Evolutionary conservation across 2,797 vertebrate species (phyloP).

Genomic region (Gastrophryne carolinensis): DNA sequence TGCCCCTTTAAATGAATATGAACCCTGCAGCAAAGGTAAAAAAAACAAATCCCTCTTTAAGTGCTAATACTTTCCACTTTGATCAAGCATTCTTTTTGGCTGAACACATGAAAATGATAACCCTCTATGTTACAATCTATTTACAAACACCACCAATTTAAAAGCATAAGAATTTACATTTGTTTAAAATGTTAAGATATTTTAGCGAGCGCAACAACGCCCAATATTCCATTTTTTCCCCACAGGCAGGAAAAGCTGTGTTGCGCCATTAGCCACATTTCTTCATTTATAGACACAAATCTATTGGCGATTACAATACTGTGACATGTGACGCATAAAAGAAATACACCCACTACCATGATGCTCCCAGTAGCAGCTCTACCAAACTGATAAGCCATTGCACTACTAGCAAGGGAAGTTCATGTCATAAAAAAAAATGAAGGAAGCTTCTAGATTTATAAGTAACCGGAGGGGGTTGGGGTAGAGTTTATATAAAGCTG

Average conservation of each 20-base stretch:
- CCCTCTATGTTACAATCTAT: background rate
- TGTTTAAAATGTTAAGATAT: background rate
- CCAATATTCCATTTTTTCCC: constrained; percentile 55
- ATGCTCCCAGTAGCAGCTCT: background rate
- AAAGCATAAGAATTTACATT: background rate
- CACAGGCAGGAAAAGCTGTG: constrained; percentile 38
- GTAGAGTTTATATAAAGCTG: too few species aligned
- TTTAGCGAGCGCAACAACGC: constrained; percentile 55
- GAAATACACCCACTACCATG: background rate
- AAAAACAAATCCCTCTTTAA: background rate
- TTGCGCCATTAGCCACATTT: background rate
- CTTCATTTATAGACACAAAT: background rate
- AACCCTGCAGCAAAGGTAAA: background rate
- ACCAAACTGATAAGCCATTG: background rate
- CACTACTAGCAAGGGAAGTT: too few species aligned
- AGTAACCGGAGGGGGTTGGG: too few species aligned
- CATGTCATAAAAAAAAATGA: too few species aligned
- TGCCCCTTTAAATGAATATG: too few species aligned
- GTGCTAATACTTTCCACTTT: background rate
- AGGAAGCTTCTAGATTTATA: too few species aligned
- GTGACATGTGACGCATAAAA: background rate
- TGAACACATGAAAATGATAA: background rate
- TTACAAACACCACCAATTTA: background rate
- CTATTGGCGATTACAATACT: background rate
- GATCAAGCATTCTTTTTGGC: background rate